These are phyloP conservation scores for Odontocolon sp. DNA, from an alignment of 2,888 invertebrate genomes.

Conservation along the genomic window DNA sequence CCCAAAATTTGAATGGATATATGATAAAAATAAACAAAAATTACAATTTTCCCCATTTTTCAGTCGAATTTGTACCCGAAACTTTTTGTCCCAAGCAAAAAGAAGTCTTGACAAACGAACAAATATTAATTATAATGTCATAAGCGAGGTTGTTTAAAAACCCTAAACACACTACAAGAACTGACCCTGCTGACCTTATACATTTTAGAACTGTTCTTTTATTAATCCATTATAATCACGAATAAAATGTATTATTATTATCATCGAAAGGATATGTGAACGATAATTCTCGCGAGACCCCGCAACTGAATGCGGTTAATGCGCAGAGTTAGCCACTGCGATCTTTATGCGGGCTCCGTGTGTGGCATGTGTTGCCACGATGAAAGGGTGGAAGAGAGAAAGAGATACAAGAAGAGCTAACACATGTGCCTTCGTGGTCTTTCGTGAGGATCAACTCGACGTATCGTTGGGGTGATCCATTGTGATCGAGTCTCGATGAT, in stretches of 20 bases:
- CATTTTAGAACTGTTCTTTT: neutral
- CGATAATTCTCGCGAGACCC: neutral
- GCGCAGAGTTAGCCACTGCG: constrained; percentile 20
- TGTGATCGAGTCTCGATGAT: constrained; percentile 41
- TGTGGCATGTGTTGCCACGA: constrained; percentile 50
- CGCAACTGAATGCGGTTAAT: constrained; percentile 4
- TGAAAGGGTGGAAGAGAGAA: constrained; percentile 35
- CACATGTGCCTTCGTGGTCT: constrained; percentile 14
- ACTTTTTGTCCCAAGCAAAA: too few relatives aligned
- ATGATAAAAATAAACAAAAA: too few relatives aligned
- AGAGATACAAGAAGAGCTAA: constrained; percentile 20
- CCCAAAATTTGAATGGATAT: too few relatives aligned
- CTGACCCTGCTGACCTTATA: too few relatives aligned
- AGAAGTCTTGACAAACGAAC: too few relatives aligned
- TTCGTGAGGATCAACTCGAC: constrained; percentile 35
- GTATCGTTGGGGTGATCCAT: constrained; percentile 33
- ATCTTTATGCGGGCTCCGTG: constrained; percentile 56
- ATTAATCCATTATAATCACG: too few relatives aligned
- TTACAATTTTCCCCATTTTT: too few relatives aligned
- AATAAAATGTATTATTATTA: constrained; percentile 1
- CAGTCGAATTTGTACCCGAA: too few relatives aligned
- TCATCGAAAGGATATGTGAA: too few relatives aligned
- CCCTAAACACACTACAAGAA: too few relatives aligned
- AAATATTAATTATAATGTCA: too few relatives aligned
- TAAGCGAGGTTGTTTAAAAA: too few relatives aligned